phyloP scores from a whole-genome alignment of 30 jellyfish, hydroid and myxozoan species.

The Mastigias papua region DNA sequence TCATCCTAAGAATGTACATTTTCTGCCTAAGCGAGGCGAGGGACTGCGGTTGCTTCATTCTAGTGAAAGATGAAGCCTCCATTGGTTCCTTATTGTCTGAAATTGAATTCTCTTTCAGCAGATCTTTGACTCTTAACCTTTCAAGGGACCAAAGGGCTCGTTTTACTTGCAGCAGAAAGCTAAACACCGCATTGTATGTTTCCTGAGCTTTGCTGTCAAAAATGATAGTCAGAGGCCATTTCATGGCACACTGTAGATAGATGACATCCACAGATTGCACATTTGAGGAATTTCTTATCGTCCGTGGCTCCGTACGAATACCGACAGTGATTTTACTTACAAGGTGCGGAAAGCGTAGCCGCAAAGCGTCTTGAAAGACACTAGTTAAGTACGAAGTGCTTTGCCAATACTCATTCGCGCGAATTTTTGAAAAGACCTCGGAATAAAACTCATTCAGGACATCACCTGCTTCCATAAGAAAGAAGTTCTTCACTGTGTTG shows the following conservation, averaged over 20 bases:
- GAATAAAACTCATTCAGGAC: conserved; percentile 76
- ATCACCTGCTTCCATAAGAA: conserved; percentile 91
- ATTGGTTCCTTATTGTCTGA: not conserved
- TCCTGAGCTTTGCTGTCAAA: conserved; percentile 77
- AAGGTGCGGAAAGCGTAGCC: conserved; percentile 68
- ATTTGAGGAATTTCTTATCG: not conserved
- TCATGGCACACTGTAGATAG: conserved; percentile 49
- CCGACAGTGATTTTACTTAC: conserved; percentile 57
- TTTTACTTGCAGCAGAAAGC: conserved; percentile 82
- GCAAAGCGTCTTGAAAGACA: conserved; percentile 87
- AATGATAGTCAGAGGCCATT: conserved; percentile 86
- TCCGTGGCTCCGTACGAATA: conserved; percentile 38
- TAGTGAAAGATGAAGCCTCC: not conserved
- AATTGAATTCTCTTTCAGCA: not conserved
- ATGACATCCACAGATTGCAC: conserved; percentile 46
- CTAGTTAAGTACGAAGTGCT: conserved; percentile 78
- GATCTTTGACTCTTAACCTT: conserved; percentile 70
- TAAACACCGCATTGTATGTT: conserved; percentile 74
- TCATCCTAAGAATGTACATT: conserved; percentile 77
- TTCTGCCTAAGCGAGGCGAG: conserved; percentile 26
- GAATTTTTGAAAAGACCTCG: conserved; percentile 83
- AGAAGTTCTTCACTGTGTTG: conserved; percentile 65
- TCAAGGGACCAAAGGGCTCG: conserved; percentile 91
- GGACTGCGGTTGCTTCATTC: not conserved
- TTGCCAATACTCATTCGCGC: conserved; percentile 70